Percentiles rank a stretch among this genome's conserved stretches.
These are phyloP conservation scores for Monopis laevigella DNA, from an alignment of 2,888 invertebrate genomes.

Conservation along the genomic window DNA sequence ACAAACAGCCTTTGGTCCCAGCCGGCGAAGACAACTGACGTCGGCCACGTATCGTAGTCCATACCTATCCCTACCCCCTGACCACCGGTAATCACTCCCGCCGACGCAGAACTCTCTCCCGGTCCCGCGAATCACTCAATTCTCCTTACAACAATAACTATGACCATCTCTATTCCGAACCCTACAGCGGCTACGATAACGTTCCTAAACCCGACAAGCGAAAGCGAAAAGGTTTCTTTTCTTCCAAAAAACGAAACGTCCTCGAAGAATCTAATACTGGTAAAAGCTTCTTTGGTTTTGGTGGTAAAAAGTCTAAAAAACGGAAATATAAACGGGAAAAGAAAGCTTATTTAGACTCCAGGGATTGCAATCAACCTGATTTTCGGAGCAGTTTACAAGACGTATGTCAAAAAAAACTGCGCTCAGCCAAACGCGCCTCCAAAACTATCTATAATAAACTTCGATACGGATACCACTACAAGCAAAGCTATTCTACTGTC, in stretches of 20 bases:
- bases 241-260: slow-evolving; percentile 1
- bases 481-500: slow-evolving; percentile 37
- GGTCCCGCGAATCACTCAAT: slow-evolving; percentile 17
- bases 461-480: slow-evolving; percentile 28
- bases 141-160: slow-evolving; percentile 12
- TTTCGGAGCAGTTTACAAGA: slow-evolving; percentile 17
- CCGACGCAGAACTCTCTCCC: slow-evolving; percentile 22
- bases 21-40: slow-evolving; percentile 40
- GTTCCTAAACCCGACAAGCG: background rate
- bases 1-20: slow-evolving; percentile 28
- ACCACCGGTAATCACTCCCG: slow-evolving; percentile 22
- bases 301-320: slow-evolving; percentile 2
- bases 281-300: slow-evolving; percentile 6
- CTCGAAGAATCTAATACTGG: background rate
- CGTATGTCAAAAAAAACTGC: slow-evolving; percentile 19
- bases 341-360: slow-evolving; percentile 16
- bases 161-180: slow-evolving; percentile 14
- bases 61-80: slow-evolving; percentile 26
- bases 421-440: slow-evolving; percentile 21
- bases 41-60: slow-evolving; percentile 26
- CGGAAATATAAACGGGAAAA: background rate
- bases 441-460: slow-evolving; percentile 34
- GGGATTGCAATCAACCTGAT: slow-evolving; percentile 18
- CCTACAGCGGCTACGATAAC: slow-evolving; percentile 19
- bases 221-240: slow-evolving; percentile 3